phyloP scores from a whole-genome alignment of 1,140 invertebrate genomes.

The Triops cancriformis region DNA sequence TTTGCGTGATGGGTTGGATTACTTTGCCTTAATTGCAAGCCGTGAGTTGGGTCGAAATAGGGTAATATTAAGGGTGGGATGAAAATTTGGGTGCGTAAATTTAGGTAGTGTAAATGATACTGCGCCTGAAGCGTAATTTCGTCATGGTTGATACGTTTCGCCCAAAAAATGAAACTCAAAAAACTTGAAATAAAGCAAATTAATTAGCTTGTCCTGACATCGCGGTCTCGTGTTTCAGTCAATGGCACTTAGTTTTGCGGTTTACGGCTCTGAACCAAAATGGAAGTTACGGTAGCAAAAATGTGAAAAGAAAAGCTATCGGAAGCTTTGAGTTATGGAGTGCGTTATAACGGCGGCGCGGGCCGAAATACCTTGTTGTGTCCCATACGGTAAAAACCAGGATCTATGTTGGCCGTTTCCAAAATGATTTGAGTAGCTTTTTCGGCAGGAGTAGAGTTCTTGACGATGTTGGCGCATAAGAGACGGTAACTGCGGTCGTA shows the following conservation, averaged over 20 bases:
- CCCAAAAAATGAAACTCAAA: background rate
- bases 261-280: background rate
- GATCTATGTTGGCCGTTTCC: constrained; percentile 68
- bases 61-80: background rate
- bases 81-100: background rate
- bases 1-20: constrained; percentile 11
- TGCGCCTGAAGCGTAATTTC: background rate
- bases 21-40: background rate
- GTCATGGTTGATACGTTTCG: background rate
- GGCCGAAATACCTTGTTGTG: constrained; percentile 77
- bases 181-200: background rate
- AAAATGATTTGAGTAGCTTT: constrained; percentile 83
- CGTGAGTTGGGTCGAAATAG: background rate
- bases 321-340: background rate
- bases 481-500: constrained; percentile 75
- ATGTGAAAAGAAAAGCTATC: constrained; percentile 21
- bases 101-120: background rate
- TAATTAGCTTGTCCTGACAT: background rate
- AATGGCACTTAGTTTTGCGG: no score
- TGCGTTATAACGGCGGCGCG: constrained; percentile 14
- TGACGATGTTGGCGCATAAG: constrained; percentile 70
- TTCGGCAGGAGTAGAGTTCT: constrained; percentile 63
- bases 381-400: constrained; percentile 89
- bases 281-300: background rate
- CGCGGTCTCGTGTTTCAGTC: no score